phyloP scores from a whole-genome alignment of 2,113 vertebrate genomes.

The Connochaetes taurinus region DNA sequence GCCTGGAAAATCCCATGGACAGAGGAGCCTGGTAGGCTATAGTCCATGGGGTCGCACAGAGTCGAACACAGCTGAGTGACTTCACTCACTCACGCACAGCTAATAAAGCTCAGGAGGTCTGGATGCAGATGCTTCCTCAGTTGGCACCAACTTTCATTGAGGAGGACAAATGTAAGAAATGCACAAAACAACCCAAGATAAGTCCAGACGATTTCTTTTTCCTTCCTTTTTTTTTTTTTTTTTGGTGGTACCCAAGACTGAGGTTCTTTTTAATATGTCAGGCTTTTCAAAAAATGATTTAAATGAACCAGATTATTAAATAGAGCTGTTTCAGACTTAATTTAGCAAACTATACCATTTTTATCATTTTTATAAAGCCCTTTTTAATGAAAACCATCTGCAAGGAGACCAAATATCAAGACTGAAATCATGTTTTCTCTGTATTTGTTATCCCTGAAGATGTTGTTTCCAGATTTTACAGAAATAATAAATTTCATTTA shows the following conservation, averaged over 20 bases:
- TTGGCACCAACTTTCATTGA: background rate
- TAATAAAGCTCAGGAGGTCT: background rate
- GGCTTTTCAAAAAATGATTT: conserved; percentile 62
- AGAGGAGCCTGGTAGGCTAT: no score
- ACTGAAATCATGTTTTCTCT: conserved; percentile 62
- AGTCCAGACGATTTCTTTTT: background rate
- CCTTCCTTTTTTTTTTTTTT: background rate
- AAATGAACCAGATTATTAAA: conserved; percentile 62
- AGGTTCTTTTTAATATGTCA: conserved; percentile 52
- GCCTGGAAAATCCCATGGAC: no score
- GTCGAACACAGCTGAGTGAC: no score
- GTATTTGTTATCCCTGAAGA: conserved; percentile 71
- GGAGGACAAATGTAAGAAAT: background rate
- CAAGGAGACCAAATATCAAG: conserved; percentile 38
- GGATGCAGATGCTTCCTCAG: background rate
- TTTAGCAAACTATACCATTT: conserved; percentile 73
- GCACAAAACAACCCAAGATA: background rate
- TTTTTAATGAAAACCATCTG: conserved; percentile 68
- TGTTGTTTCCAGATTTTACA: conserved; percentile 70
- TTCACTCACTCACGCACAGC: no score
- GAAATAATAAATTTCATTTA: conserved; percentile 76
- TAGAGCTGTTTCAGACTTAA: conserved; percentile 61
- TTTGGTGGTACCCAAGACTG: conserved; percentile 19
- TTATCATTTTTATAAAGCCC: conserved; percentile 73
- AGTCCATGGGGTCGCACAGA: no score